Percentiles rank a stretch among this genome's conserved stretches.
Conservation (phyloP, 2,797 vertebrate genomes). For the Lagorchestes hirsutus region DNA sequence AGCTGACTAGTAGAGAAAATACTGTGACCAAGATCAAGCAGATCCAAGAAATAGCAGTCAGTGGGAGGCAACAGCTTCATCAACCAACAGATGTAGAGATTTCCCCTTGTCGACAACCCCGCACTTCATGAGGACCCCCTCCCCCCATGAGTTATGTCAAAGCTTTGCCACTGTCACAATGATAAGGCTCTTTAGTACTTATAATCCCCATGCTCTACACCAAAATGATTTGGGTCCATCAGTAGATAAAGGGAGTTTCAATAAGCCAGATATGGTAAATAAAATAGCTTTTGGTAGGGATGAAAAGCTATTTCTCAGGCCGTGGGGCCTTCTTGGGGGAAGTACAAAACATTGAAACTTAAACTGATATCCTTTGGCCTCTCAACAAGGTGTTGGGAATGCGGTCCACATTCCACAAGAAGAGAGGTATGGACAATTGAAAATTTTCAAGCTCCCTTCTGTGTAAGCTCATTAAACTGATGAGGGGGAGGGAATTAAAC, state of each 20-base stretch:
- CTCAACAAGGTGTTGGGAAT: not conserved
- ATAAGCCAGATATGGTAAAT: not conserved
- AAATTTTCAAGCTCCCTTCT: not conserved
- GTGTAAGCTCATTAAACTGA: not conserved
- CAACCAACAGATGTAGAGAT: not conserved
- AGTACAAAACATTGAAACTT: not conserved
- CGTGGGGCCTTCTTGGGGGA: not conserved
- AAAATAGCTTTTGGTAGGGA: not conserved
- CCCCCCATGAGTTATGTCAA: not conserved
- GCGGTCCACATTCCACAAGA: not conserved
- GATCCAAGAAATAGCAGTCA: not conserved
- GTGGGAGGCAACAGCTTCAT: not conserved
- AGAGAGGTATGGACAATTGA: not conserved
- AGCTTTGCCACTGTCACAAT: not conserved
- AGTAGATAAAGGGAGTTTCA: not conserved
- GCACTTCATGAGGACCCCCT: not conserved
- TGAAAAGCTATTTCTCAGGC: not conserved
- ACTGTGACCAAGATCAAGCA: not conserved
- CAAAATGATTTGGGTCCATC: not conserved
- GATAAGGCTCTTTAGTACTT: not conserved
- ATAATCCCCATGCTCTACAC: not conserved
- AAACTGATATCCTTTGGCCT: not conserved
- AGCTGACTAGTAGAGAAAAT: not conserved
- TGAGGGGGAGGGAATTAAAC: not conserved
- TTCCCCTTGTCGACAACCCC: too few relatives aligned